phyloP scores from a whole-genome alignment of 2,888 invertebrate species.

The Mesorhabditis belari region DNA sequence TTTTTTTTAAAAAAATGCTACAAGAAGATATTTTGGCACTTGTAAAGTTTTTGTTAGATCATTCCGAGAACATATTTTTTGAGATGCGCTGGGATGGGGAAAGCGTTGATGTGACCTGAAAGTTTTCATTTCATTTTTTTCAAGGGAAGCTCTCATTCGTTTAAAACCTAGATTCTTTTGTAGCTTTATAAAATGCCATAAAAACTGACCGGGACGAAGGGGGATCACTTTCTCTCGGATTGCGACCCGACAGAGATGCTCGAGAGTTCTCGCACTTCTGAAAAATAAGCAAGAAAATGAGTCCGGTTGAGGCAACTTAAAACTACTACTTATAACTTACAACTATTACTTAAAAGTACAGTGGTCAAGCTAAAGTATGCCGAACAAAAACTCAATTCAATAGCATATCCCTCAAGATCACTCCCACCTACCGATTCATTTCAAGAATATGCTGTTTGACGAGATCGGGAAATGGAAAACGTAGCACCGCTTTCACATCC shows the following conservation, averaged over 20 bases:
- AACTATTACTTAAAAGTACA: conserved; percentile 3
- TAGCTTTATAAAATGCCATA: too few species aligned
- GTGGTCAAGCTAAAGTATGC: too few species aligned
- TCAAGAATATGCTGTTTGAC: conserved; percentile 27
- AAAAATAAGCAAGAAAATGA: conserved; percentile 3
- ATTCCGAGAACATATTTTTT: conserved; percentile 37
- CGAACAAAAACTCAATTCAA: too few species aligned
- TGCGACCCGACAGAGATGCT: conserved; percentile 30
- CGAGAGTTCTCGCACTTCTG: conserved; percentile 35
- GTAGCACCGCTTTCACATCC: conserved; percentile 19
- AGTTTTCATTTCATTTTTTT: conserved; percentile 20
- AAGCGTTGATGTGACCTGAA: conserved; percentile 17
- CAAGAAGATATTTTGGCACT: too few species aligned
- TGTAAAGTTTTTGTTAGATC: too few species aligned
- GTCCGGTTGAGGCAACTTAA: not conserved
- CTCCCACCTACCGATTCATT: conserved; percentile 10
- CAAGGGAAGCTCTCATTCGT: too few species aligned
- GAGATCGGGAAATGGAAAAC: conserved; percentile 30
- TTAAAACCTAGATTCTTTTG: too few species aligned
- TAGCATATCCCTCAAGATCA: too few species aligned
- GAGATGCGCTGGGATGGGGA: conserved; percentile 29
- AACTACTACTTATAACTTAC: too few species aligned
- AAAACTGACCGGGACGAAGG: too few species aligned
- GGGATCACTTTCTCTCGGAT: too few species aligned
- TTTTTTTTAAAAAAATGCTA: too few species aligned